Conservation (phyloP, 2,797 vertebrate genomes). For the Tapera naevia region DNA sequence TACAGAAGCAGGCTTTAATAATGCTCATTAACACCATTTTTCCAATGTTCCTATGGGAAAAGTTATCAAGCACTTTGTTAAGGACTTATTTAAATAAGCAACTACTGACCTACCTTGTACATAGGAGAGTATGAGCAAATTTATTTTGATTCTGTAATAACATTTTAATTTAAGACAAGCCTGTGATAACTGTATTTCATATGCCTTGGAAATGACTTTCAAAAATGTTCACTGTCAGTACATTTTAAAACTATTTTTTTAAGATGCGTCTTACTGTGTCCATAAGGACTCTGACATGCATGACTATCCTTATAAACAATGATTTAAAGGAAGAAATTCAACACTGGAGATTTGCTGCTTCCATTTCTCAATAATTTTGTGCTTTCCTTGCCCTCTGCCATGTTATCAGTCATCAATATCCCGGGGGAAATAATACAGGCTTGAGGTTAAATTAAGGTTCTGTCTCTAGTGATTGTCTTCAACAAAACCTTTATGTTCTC, state of each 20-base stretch:
- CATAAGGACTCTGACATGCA: slow-evolving; percentile 32
- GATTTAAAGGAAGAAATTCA: slow-evolving; percentile 72
- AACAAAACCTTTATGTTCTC: slow-evolving; percentile 54
- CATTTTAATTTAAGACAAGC: background rate
- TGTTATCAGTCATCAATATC: slow-evolving; percentile 72
- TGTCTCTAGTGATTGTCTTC: slow-evolving; percentile 74
- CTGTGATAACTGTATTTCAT: background rate
- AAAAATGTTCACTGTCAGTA: background rate
- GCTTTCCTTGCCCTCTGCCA: slow-evolving; percentile 54
- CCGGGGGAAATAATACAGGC: slow-evolving; percentile 69
- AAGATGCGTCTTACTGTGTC: background rate
- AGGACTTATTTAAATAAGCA: slow-evolving; percentile 74
- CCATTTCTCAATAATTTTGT: slow-evolving; percentile 74
- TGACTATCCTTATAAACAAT: slow-evolving; percentile 66
- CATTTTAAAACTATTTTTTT: slow-evolving; percentile 34
- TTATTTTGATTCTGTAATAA: background rate
- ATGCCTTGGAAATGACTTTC: slow-evolving; percentile 13
- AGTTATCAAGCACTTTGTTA: slow-evolving; percentile 68
- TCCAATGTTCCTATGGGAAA: slow-evolving; percentile 72
- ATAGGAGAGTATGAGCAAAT: slow-evolving; percentile 17
- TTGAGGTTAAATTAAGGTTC: slow-evolving; percentile 78
- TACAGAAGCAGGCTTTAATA: slow-evolving; percentile 65
- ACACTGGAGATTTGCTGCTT: slow-evolving; percentile 32
- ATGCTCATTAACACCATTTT: slow-evolving; percentile 69
- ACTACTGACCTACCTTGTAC: slow-evolving; percentile 38